Percentiles rank a stretch among this genome's conserved stretches.
phyloP scores from a whole-genome alignment of 2,888 invertebrate species.

The Thumatha senex region DNA sequence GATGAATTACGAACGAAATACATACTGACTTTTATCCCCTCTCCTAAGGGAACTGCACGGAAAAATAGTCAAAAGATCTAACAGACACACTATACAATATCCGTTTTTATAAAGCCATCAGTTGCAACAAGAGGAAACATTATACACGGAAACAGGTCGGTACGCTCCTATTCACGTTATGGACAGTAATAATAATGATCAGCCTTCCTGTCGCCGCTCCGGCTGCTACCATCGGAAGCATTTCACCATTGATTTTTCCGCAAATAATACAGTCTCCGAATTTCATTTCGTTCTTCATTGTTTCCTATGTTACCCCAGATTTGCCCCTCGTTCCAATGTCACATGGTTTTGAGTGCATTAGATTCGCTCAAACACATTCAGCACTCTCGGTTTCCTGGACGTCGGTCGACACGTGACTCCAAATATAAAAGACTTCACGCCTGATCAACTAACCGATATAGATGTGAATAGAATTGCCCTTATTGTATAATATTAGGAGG shows the following conservation, averaged over 20 bases:
- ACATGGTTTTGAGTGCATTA: slow-evolving; percentile 80
- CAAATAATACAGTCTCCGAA: slow-evolving; percentile 71
- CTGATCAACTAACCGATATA: slow-evolving; percentile 69
- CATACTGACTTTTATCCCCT: too few relatives aligned
- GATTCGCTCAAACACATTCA: slow-evolving; percentile 76
- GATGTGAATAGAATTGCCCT: slow-evolving; percentile 80
- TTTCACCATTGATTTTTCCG: slow-evolving; percentile 81
- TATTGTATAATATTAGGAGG: slow-evolving; percentile 71
- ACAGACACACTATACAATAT: slow-evolving; percentile 65
- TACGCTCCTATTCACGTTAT: slow-evolving; percentile 62
- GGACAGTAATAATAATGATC: slow-evolving; percentile 77
- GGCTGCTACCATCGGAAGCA: slow-evolving; percentile 68
- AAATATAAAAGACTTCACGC: slow-evolving; percentile 80
- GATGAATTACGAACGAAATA: too few relatives aligned
- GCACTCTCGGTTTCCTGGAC: slow-evolving; percentile 73
- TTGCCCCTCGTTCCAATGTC: slow-evolving; percentile 51
- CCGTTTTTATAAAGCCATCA: slow-evolving; percentile 72
- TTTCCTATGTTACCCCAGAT: slow-evolving; percentile 47
- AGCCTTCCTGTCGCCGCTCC: slow-evolving; percentile 66
- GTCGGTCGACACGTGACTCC: slow-evolving; percentile 75
- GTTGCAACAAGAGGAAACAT: slow-evolving; percentile 57
- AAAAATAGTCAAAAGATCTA: slow-evolving; percentile 48
- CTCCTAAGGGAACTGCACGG: too few relatives aligned
- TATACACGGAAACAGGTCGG: slow-evolving; percentile 57
- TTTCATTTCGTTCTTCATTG: slow-evolving; percentile 50